Percentiles rank a stretch among this genome's conserved stretches.
Conservation (phyloP, 2,113 vertebrate genomes). For the Heterocephalus glaber region DNA sequence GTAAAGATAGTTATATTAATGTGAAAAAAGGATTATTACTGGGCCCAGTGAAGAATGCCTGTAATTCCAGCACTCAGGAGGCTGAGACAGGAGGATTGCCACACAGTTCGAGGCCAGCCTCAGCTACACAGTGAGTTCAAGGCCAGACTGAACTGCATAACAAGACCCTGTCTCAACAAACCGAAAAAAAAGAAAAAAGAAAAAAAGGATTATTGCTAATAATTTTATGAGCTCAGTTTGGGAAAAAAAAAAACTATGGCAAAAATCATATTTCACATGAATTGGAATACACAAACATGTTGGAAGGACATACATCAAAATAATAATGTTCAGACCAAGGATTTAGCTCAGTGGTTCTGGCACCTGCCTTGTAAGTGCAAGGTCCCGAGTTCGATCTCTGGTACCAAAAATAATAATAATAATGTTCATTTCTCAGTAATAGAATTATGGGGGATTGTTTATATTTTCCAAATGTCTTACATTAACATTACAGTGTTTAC, state of each 20-base stretch:
- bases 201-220: background rate
- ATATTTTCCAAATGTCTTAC: conserved; percentile 19
- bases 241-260: conserved; percentile 43
- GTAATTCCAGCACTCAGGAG: too few species aligned
- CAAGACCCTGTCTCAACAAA: too few species aligned
- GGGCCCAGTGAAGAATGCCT: too few species aligned
- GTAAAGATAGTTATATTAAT: conserved; percentile 29
- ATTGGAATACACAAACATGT: background rate
- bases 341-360: too few species aligned
- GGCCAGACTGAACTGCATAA: too few species aligned
- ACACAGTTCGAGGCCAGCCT: too few species aligned
- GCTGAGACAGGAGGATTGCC: too few species aligned
- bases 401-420: too few species aligned
- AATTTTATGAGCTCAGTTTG: background rate
- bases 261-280: conserved; percentile 42
- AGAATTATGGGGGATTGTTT: background rate
- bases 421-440: conserved; percentile 35
- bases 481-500: background rate
- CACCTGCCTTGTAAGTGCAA: too few species aligned
- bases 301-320: conserved; percentile 42
- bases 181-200: too few species aligned
- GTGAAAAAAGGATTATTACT: background rate
- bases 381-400: too few species aligned
- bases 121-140: too few species aligned
- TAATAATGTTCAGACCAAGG: conserved; percentile 31